A percentile compares a stretch with the other conserved stretches of the same genome.
These are phyloP conservation scores for Achatina immaculata DNA, from an alignment of 1,140 invertebrate genomes.

Conservation along the genomic window DNA sequence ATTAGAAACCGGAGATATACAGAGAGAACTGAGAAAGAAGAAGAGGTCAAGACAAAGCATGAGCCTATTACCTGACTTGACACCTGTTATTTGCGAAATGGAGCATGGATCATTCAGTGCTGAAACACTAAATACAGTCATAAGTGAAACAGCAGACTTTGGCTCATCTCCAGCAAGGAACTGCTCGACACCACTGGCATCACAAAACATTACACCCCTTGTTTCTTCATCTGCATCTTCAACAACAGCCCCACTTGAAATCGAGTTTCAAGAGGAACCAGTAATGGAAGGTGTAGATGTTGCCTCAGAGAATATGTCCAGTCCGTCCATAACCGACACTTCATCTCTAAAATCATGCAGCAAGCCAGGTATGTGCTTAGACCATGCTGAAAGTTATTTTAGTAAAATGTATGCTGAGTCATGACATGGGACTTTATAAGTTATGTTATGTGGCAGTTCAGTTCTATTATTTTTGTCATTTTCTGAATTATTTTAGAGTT, in stretches of 20 bases:
- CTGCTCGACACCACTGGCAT: not conserved
- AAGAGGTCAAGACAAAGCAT: conserved; percentile 10
- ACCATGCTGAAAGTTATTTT: not conserved
- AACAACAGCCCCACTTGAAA: conserved; percentile 2
- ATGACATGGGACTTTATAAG: too few relatives aligned
- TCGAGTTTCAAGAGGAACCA: conserved; percentile 31
- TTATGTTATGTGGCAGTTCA: too few relatives aligned
- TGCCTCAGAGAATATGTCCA: conserved; percentile 16
- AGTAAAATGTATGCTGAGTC: not conserved
- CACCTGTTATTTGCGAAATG: not conserved
- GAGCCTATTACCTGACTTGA: not conserved
- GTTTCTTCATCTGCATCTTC: conserved; percentile 16
- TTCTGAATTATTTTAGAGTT: too few relatives aligned
- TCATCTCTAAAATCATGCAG: conserved; percentile 25
- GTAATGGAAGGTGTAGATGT: conserved; percentile 37
- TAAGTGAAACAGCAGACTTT: not conserved
- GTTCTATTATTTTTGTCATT: too few relatives aligned
- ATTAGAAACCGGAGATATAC: conserved; percentile 34
- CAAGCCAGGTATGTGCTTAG: conserved; percentile 31
- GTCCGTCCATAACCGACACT: conserved; percentile 15
- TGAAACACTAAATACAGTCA: not conserved
- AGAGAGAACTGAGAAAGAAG: conserved; percentile 27
- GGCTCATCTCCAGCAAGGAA: not conserved
- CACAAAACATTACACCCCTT: not conserved
- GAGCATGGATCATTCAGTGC: not conserved